Evolutionary conservation across 2,888 invertebrate species (phyloP), one percentile per base, ranked within the genome.

Genomic region (Hanleya hanleyi): DNA sequence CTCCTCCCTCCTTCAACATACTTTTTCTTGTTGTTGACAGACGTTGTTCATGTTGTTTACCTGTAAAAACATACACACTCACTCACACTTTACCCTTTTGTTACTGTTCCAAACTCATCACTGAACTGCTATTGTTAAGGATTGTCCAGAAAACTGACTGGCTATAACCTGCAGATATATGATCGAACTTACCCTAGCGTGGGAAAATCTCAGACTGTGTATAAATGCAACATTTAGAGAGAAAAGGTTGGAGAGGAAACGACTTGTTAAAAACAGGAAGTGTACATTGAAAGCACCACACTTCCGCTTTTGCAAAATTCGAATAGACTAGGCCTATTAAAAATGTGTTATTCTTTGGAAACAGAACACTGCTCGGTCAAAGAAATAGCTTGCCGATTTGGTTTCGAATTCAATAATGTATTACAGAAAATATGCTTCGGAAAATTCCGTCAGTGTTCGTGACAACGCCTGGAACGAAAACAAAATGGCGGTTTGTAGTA

Each of bases 381-480:
- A 7, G 57, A 26, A 29, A 2, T 4, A 2, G 22, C 18, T 47
- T 18, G 47, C 22, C 22, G 18, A 1, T 18, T n/a, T n/a, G 18
- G 47, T 7, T 47, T 47, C 22, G 3, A 22, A 47, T n/a, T 47
- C 22, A n/a, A 47, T 47, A 47, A 47, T 47, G 4, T n/a, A 47
- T 33, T 35, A 51, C 37, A 15, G 35, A 49, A 50, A 33, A 32
- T 67, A 18, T 15, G 18, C 32, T 47, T 72, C 77, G 70, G 69
- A 49, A 67, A 62, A 33, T 26, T 26, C 57, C 57, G 57, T 26
- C 22, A 57, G 22, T 32, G n/a, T 71, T 71, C 75, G 77, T 71
- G 70, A 74, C 72, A 70, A 75, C 75, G 77, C 75, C 77, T 77
- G 75, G 62, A 49, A 35, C 33, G 62, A 67, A 32, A 70, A 70